Conservation (phyloP, 2,888 invertebrate genomes). For the Drosophila histrio region DNA sequence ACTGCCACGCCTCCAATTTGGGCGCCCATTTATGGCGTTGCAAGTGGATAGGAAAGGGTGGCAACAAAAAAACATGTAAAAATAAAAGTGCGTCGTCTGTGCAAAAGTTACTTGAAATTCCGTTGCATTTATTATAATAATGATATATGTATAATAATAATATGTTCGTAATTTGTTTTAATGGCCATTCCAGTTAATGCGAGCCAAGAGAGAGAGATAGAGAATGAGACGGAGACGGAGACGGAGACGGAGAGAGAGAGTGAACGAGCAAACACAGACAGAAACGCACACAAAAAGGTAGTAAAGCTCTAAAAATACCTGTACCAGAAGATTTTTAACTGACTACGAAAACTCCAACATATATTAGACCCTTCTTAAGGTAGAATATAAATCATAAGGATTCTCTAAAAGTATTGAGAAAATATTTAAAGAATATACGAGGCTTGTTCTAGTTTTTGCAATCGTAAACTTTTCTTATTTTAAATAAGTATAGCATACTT, state of each 20-base stretch:
- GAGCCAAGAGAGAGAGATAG: constrained; percentile 17
- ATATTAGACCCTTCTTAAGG: too few relatives aligned
- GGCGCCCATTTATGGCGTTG: background rate
- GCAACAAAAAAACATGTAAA: background rate
- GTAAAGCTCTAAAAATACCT: constrained; percentile 7
- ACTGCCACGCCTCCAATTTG: constrained; percentile 35
- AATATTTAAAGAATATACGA: background rate
- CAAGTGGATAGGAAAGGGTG: background rate
- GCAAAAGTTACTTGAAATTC: constrained; percentile 36
- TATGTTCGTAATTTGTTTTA: constrained; percentile 65
- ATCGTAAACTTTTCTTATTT: background rate
- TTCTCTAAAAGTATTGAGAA: background rate
- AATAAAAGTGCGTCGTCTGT: constrained; percentile 26
- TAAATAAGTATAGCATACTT: constrained; percentile 3
- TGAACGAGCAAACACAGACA: background rate
- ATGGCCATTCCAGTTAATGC: constrained; percentile 54
- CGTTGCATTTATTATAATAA: constrained; percentile 57
- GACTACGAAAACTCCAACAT: background rate
- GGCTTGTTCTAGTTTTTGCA: background rate
- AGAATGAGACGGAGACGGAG: background rate
- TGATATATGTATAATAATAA: constrained; percentile 41
- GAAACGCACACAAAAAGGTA: background rate
- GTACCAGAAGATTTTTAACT: background rate
- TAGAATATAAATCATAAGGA: background rate
- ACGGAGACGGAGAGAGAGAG: background rate